phyloP scores from a whole-genome alignment of 2,113 vertebrate species.

The Centropus bengalensis region DNA sequence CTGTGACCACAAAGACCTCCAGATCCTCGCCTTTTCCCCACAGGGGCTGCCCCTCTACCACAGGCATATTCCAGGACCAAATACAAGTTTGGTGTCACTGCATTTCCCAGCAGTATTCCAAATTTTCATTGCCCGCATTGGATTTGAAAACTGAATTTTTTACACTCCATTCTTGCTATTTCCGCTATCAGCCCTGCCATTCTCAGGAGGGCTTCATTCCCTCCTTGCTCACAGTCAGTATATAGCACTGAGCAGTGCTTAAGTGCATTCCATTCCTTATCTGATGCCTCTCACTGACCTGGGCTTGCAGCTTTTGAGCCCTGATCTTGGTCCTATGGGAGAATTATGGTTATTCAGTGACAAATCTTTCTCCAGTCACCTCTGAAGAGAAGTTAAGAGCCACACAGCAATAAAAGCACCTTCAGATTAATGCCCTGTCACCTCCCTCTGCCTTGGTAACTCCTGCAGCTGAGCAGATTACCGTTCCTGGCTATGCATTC shows the following conservation, averaged over 20 bases:
- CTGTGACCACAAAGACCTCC: rapidly evolving
- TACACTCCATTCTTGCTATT: background rate
- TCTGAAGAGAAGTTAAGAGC: background rate
- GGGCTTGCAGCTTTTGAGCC: background rate
- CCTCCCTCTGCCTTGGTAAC: background rate
- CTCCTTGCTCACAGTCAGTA: background rate
- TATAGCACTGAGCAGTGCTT: background rate
- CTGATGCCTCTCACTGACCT: rapidly evolving
- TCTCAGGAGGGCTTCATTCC: rapidly evolving
- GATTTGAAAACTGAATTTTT: background rate
- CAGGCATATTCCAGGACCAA: background rate
- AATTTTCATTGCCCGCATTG: rapidly evolving
- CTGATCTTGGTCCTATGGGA: background rate
- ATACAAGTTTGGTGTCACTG: background rate
- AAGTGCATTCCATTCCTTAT: rapidly evolving
- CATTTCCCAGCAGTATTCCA: background rate
- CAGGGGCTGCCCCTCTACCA: background rate
- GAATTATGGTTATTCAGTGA: background rate
- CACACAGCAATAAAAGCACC: background rate
- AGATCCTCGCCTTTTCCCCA: background rate
- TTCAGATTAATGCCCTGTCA: background rate
- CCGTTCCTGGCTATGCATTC: background rate
- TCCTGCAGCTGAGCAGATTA: background rate
- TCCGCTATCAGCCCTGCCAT: background rate
- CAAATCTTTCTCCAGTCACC: background rate